Percentiles rank a stretch among this genome's conserved stretches.
phyloP scores from a whole-genome alignment of 1,140 invertebrate species.

The Drosophila albomicans region DNA sequence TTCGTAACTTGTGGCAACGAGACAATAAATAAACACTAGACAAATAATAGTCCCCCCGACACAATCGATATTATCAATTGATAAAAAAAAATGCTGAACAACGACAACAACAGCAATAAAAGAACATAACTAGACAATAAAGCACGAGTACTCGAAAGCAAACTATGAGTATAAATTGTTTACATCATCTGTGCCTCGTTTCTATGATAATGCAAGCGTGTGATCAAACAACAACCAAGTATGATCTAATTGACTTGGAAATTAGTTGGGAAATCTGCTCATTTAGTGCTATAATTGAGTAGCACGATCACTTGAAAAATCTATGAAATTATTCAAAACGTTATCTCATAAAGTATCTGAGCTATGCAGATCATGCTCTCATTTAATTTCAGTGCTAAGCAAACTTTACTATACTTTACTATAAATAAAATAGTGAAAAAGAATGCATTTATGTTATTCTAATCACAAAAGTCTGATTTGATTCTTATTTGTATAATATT shows the following conservation, averaged over 20 bases:
- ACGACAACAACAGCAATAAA: constrained; percentile 24
- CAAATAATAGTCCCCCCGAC: neutral
- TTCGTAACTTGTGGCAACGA: constrained; percentile 42
- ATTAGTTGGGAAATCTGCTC: neutral
- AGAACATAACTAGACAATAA: constrained; percentile 14
- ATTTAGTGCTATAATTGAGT: no score
- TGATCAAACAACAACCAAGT: neutral
- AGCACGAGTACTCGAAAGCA: constrained; percentile 6
- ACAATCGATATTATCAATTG: constrained; percentile 50
- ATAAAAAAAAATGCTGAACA: neutral
- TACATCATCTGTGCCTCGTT: constrained; percentile 14
- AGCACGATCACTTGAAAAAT: no score
- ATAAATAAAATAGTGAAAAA: no score
- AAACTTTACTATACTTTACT: no score
- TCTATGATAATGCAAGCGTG: neutral
- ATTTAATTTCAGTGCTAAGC: no score
- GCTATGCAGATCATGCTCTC: no score
- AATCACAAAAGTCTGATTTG: no score
- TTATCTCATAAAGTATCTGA: no score
- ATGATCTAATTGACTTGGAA: neutral
- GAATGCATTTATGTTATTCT: no score
- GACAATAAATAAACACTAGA: constrained; percentile 6
- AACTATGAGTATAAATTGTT: constrained; percentile 35
- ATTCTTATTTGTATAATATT: no score
- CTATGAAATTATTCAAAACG: no score